Percentiles rank a stretch among this genome's conserved stretches.
phyloP scores from a whole-genome alignment of 2,888 invertebrate species.

The Drosophila recens region DNA sequence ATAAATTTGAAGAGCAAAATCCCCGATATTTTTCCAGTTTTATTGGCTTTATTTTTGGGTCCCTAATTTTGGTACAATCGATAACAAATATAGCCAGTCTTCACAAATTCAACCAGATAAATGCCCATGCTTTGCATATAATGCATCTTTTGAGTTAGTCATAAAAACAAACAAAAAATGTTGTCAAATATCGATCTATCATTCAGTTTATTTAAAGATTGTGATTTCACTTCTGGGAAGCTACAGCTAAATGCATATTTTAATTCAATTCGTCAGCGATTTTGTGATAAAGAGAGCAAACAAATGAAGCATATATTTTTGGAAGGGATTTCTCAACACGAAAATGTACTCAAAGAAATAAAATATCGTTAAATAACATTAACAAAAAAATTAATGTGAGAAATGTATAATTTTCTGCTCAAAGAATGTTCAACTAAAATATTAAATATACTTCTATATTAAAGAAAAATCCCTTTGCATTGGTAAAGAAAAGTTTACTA shows the following conservation, averaged over 20 bases:
- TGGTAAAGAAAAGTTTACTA: no score
- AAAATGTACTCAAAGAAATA: constrained; percentile 1
- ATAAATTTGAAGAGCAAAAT: no score
- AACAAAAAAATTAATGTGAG: not conserved
- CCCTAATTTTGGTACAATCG: no score
- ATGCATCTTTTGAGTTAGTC: constrained; percentile 17
- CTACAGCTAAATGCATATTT: constrained; percentile 23
- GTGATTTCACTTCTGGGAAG: constrained; percentile 36
- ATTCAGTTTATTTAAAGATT: constrained; percentile 41
- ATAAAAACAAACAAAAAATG: not conserved
- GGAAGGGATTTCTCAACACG: not conserved
- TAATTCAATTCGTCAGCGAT: not conserved
- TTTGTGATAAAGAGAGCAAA: constrained; percentile 7
- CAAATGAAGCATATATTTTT: not conserved
- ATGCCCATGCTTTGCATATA: not conserved
- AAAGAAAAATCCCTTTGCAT: no score
- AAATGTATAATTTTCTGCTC: no score
- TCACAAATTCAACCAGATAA: not conserved
- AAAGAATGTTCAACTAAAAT: no score
- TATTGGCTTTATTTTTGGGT: not conserved
- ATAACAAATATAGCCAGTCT: no score
- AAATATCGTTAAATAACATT: not conserved
- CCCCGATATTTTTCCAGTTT: no score
- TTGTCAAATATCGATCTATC: constrained; percentile 30
- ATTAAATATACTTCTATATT: no score